Base-by-base conservation (phyloP, 2,888 invertebrate genomes). In the Nycteola revayana region DNA sequence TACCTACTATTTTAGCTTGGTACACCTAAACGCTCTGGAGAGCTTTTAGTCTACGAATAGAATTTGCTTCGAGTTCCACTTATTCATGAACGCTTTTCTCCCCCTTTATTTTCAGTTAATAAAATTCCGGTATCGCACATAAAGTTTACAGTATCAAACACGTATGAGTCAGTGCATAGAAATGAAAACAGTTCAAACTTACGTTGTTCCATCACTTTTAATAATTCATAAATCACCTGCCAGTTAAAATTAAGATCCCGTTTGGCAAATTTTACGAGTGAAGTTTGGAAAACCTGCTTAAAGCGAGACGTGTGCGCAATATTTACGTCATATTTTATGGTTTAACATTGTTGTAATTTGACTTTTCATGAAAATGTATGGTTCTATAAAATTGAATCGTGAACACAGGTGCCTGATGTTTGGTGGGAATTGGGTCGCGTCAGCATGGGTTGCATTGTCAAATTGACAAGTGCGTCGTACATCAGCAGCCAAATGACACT, bases 201-300 rank as follows among this genome's bases (percentile, higher is more conserved):
- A 36, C 40, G 55, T 52, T 63, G 54, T 61, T 69, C 61, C 64
- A 54, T 67, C 65, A 62, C 53, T 60, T 63, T 65, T 73, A 69
- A 71, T 68, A 65, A 66, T 64, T 65, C 67, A 70, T 72, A 72
- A 71, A 72, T 73, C 70, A 72, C 53, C 55, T 54, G 50, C 42
- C 60, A 55, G 62, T 69, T 71, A 64, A 69, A 65, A 66, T 68
- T 70, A 69, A 69, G 63, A 62, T 57, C 50, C 59, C 60, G 60
- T 63, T 66, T 63, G 58, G 61, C 42, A 64, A 64, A 69, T 73
- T 71, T 72, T 66, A 72, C 60, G 70, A 70, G 55, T 49, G 43
- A 61, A 66, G 52, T 71, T 69, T 57, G 59, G 53, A 57, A 60
- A 64, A 63, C 51, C 44, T 51, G 38, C 42, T 60, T 44, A 42